These are phyloP conservation scores for Nipponacmea schrenckii DNA, from an alignment of 2,888 invertebrate genomes.

Conservation along the genomic window DNA sequence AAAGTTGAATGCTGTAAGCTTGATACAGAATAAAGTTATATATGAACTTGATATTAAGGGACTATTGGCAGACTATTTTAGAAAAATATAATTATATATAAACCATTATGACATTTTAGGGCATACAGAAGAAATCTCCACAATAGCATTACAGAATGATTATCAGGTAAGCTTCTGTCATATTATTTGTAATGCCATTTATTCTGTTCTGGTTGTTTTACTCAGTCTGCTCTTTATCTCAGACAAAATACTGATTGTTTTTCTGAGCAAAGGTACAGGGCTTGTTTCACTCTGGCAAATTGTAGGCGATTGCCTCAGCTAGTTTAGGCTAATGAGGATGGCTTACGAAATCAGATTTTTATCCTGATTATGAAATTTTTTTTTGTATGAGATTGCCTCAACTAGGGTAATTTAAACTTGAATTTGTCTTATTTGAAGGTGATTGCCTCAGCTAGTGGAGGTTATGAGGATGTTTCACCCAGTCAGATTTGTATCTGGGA, in stretches of 20 bases:
- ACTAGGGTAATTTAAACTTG: too few species aligned
- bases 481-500: slow-evolving; percentile 66
- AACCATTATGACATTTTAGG: slow-evolving; percentile 38
- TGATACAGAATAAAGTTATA: too few species aligned
- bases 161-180: slow-evolving; percentile 52
- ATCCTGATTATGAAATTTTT: too few species aligned
- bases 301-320: slow-evolving; percentile 62
- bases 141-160: slow-evolving; percentile 62
- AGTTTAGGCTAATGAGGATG: slow-evolving; percentile 56
- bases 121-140: slow-evolving; percentile 65
- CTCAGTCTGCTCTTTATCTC: too few species aligned
- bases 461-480: slow-evolving; percentile 44
- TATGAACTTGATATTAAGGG: too few species aligned
- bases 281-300: too few species aligned
- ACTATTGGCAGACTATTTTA: too few species aligned
- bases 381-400: too few species aligned
- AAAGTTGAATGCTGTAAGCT: too few species aligned
- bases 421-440: slow-evolving; percentile 42
- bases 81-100: background rate
- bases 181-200: background rate
- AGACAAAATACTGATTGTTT: too few species aligned
- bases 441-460: slow-evolving; percentile 63
- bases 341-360: slow-evolving; percentile 56
- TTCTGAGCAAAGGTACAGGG: too few species aligned
- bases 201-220: too few species aligned